These are phyloP conservation scores for Lepilemur septentrionalis DNA, from an alignment of 2,797 vertebrate species.

Conservation along the genomic window DNA sequence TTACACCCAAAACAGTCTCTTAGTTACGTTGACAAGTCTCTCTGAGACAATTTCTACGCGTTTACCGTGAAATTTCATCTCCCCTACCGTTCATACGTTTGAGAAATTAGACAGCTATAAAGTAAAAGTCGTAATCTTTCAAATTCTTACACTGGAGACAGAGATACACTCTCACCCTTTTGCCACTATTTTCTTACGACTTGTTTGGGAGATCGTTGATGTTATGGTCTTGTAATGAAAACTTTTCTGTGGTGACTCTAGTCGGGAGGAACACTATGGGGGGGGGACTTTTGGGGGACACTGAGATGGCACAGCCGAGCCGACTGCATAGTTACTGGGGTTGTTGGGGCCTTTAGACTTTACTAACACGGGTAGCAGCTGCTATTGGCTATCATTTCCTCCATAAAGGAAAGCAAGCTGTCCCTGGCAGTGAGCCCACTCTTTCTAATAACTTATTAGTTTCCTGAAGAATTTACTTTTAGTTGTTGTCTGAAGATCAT, in stretches of 20 bases:
- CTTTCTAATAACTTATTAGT: background rate
- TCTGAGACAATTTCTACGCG: background rate
- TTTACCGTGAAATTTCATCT: background rate
- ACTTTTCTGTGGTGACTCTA: background rate
- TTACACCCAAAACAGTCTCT: background rate
- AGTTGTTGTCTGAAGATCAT: background rate
- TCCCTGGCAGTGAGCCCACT: background rate
- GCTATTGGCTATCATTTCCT: background rate
- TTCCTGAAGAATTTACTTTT: constrained; percentile 9
- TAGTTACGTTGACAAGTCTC: background rate
- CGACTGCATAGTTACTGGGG: background rate
- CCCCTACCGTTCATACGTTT: background rate
- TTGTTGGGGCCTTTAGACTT: background rate
- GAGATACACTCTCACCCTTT: background rate
- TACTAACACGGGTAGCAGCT: no score
- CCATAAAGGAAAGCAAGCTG: background rate
- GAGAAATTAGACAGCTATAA: background rate
- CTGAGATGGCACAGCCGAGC: background rate
- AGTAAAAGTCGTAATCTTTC: background rate
- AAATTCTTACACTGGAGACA: background rate
- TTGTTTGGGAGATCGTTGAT: background rate
- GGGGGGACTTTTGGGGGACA: background rate
- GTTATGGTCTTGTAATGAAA: constrained; percentile 2
- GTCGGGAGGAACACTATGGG: background rate
- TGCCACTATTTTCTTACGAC: background rate